Evolutionary conservation across 92 coral and sea anemone species (phyloP).

Genomic region (Epizoanthus fatuus): DNA sequence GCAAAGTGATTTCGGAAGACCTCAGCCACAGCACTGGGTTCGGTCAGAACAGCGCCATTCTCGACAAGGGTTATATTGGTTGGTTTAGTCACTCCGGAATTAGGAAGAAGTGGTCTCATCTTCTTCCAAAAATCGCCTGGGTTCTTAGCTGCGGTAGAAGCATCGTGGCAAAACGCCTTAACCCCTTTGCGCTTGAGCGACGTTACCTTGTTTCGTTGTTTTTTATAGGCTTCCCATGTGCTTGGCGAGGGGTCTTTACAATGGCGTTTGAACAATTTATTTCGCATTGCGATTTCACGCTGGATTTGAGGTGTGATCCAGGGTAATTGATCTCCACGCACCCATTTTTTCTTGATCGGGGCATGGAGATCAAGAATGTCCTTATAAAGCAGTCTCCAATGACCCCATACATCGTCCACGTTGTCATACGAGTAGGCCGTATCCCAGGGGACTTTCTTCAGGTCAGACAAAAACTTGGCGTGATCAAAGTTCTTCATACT

Average conservation of each 20-base stretch:
- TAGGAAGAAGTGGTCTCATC: conserved; percentile 54
- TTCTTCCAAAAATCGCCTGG: conserved; percentile 62
- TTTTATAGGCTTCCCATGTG: conserved; percentile 38
- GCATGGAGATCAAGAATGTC: too few species aligned
- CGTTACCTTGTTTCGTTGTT: conserved; percentile 30
- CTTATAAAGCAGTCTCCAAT: background rate
- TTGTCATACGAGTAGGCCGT: conserved; percentile 18
- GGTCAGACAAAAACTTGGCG: too few species aligned
- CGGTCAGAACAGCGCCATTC: conserved; percentile 29
- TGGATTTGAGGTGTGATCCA: too few species aligned
- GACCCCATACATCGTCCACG: background rate
- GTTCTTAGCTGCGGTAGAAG: conserved; percentile 32
- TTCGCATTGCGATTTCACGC: background rate
- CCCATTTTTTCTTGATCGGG: too few species aligned
- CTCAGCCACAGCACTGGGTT: conserved; percentile 56
- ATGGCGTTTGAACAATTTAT: conserved; percentile 41
- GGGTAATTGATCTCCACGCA: too few species aligned
- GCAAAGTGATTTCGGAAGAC: conserved; percentile 43
- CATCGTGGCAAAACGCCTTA: conserved; percentile 35
- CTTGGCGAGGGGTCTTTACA: conserved; percentile 20
- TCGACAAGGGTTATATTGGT: conserved; percentile 39
- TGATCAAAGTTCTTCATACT: background rate
- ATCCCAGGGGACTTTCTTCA: conserved; percentile 33
- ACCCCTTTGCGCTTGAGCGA: conserved; percentile 48
- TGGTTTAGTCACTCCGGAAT: background rate